Percentiles rank a stretch among this genome's conserved stretches.
These are phyloP conservation scores for Megalopta genalis DNA, from an alignment of 1,140 invertebrate species.

Conservation along the genomic window DNA sequence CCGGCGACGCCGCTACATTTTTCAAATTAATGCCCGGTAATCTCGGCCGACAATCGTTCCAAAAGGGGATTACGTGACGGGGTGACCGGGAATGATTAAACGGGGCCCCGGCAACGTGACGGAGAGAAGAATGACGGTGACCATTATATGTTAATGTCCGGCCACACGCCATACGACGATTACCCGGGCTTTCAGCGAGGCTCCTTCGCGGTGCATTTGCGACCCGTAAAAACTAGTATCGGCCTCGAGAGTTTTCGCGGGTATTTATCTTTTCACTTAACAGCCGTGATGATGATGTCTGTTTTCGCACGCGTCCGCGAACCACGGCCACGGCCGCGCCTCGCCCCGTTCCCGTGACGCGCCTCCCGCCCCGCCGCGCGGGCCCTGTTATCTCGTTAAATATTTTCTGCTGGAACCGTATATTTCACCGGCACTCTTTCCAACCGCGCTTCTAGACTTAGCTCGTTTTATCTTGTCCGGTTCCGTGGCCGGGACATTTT, in stretches of 20 bases:
- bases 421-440: too few relatives aligned
- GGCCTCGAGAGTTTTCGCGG: constrained; percentile 45
- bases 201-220: constrained; percentile 40
- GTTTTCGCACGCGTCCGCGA: constrained; percentile 7
- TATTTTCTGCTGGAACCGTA: too few relatives aligned
- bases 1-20: constrained; percentile 55
- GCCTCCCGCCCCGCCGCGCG: background rate
- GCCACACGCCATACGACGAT: constrained; percentile 70
- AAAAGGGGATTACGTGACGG: constrained; percentile 67
- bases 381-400: background rate
- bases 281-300: constrained; percentile 19
- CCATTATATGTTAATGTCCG: constrained; percentile 70
- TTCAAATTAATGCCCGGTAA: constrained; percentile 65
- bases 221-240: constrained; percentile 35
- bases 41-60: constrained; percentile 63
- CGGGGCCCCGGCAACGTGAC: constrained; percentile 53
- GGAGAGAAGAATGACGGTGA: constrained; percentile 66
- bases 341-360: background rate
- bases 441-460: too few relatives aligned
- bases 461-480: too few relatives aligned
- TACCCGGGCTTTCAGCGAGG: constrained; percentile 56
- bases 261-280: constrained; percentile 45
- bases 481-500: too few relatives aligned
- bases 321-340: too few relatives aligned
- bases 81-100: constrained; percentile 68